A percentile compares a stretch with the other conserved stretches of the same genome.
These are phyloP conservation scores for Okamejei kenojei DNA, from an alignment of 2,797 vertebrate genomes.

Conservation along the genomic window DNA sequence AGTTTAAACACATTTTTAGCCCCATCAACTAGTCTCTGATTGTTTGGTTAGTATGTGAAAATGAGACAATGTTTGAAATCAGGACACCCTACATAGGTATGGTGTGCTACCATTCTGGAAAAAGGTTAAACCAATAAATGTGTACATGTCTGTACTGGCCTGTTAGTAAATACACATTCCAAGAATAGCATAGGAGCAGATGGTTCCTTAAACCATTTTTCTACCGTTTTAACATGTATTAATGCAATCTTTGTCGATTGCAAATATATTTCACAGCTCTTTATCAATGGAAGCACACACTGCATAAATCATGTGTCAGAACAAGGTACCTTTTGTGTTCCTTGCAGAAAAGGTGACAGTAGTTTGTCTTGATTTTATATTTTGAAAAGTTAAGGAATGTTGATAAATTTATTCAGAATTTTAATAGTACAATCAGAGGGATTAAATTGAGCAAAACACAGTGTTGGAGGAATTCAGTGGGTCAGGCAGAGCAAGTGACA, in stretches of 20 bases:
- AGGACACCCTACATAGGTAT: not conserved
- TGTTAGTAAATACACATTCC: constrained; percentile 4
- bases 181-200: not conserved
- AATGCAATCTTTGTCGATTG: not conserved
- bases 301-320: not conserved
- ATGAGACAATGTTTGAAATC: not conserved
- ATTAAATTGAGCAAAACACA: too few species aligned
- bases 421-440: not conserved
- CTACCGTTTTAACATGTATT: not conserved
- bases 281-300: not conserved
- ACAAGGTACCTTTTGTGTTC: not conserved
- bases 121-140: not conserved
- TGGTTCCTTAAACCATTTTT: not conserved
- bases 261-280: not conserved
- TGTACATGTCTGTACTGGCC: not conserved
- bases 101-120: not conserved
- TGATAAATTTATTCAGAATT: not conserved
- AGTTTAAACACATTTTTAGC: too few species aligned
- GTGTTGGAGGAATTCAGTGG: too few species aligned
- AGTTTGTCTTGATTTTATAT: not conserved
- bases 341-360: not conserved
- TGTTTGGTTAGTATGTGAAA: not conserved
- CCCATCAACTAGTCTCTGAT: too few species aligned
- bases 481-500: too few species aligned
- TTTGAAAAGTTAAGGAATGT: not conserved